Base-by-base conservation (phyloP, 2,797 vertebrate genomes). In the Protosalanx chinensis region DNA sequence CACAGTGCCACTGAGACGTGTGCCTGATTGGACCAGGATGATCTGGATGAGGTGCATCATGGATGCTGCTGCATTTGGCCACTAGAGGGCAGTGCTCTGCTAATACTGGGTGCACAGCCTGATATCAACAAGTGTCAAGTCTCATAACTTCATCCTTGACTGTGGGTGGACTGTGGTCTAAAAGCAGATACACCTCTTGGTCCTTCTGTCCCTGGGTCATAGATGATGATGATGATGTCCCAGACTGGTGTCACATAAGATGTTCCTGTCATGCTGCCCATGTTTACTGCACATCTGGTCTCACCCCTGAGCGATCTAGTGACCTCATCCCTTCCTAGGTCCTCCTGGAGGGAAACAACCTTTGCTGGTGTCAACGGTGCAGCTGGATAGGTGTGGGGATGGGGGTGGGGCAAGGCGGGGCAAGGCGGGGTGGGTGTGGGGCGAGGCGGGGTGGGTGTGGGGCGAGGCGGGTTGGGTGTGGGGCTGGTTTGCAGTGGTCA, bases 331-430 rank as follows among this genome's bases (percentile, higher is more conserved):
- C 33, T 37, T n/a, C 51, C 16, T 5, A 56, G 51, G 18, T 16
- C 51, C n/a, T 75, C 56, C 60, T 20, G 70, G 23, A 27, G 23
- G 23, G 23, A 27, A 27, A 27, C 23, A 27, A 27, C 23, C 72
- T 70, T 70, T 37, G 79, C 78, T 74, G 78, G 77, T 74, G 73
- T 69, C 70, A 69, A 76, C 69, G 61, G 63, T 20, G 56, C 62
- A 18, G 70, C 60, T 13, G 18, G 41, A 8, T 1, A 64, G 69
- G 63, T 53, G 59, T 23, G 66, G 73, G 59, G 29, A 63, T 23
- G 33, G 18, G 15, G 15, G 41, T 56, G 1, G 56, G 20, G 23
- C 23, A 1, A 27, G 23, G 23, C 23, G 23, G 1, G 23, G 23
- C 23, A 1, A 27, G 23, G 23, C 1, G 23, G 23, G 23, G 23